These are phyloP conservation scores for Drosophila subobscura DNA, from an alignment of 1,140 invertebrate species.

Conservation along the genomic window DNA sequence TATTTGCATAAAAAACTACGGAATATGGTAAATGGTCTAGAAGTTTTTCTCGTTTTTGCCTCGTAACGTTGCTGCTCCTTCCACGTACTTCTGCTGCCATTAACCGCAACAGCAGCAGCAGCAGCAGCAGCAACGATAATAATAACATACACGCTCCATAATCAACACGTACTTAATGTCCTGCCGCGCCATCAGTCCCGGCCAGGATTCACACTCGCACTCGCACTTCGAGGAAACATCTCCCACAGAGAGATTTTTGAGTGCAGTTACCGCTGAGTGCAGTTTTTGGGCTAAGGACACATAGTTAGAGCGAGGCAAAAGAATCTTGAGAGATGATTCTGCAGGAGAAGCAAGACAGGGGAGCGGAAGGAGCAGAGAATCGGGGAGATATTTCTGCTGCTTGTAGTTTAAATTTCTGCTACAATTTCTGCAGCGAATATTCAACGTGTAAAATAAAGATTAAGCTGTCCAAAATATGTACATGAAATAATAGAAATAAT, in stretches of 20 bases:
- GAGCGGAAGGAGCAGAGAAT: no score
- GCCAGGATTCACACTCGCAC: conserved; percentile 17
- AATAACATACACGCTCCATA: conserved; percentile 65
- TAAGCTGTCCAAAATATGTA: no score
- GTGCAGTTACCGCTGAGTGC: conserved; percentile 13
- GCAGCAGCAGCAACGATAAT: conserved; percentile 46
- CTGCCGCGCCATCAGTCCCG: conserved; percentile 35
- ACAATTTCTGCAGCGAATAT: no score
- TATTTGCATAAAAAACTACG: conserved; percentile 80
- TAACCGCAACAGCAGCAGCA: conserved; percentile 45
- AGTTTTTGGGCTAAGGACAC: neutral
- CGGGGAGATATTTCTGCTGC: no score
- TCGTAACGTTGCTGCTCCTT: neutral
- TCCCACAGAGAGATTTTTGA: conserved; percentile 27
- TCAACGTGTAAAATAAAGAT: no score
- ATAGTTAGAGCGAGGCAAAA: neutral
- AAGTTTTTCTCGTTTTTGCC: conserved; percentile 47
- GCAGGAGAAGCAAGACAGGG: neutral
- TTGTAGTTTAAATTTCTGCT: no score
- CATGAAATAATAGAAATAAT: neutral
- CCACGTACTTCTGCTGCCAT: conserved; percentile 45
- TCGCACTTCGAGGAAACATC: conserved; percentile 10
- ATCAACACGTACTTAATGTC: conserved; percentile 72
- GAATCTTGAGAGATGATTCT: neutral
- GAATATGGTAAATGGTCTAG: conserved; percentile 79